Evolutionary conservation across 1,140 invertebrate genomes (phyloP).

Genomic region (Leucophenga varia): DNA sequence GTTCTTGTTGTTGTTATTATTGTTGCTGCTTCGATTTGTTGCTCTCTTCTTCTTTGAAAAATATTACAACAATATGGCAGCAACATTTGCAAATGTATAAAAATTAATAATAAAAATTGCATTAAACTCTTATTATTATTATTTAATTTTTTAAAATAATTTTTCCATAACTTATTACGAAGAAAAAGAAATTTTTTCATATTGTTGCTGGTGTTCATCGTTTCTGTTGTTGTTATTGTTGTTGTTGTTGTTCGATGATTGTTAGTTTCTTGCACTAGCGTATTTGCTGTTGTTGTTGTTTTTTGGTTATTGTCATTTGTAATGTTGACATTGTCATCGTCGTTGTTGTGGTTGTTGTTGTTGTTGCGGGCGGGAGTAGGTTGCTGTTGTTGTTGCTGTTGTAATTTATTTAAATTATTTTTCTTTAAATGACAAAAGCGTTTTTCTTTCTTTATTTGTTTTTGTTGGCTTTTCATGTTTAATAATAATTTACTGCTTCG

Average conservation of each 20-base stretch:
- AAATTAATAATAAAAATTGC: conserved; percentile 20
- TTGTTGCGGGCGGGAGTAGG: conserved; percentile 2
- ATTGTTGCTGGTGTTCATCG: too few relatives aligned
- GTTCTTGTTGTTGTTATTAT: conserved; percentile 2
- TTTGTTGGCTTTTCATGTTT: conserved; percentile 9
- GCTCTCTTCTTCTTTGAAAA: conserved; percentile 19
- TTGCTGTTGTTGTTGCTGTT: neutral
- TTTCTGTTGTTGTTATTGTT: neutral
- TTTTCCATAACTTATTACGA: conserved; percentile 15
- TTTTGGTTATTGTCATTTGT: conserved; percentile 27
- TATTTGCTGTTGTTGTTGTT: conserved; percentile 20
- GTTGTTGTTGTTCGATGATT: neutral
- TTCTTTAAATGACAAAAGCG: conserved; percentile 15
- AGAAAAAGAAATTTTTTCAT: too few relatives aligned
- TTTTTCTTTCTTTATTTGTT: too few relatives aligned
- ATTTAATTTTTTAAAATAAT: conserved; percentile 27
- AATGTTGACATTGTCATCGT: conserved; percentile 14
- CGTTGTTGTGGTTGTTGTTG: conserved; percentile 4
- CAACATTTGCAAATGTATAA: conserved; percentile 17
- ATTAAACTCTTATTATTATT: too few relatives aligned
- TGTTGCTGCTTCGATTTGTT: conserved; percentile 11
- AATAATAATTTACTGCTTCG: too few relatives aligned
- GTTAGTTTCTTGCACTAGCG: too few relatives aligned
- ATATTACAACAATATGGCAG: conserved; percentile 24
- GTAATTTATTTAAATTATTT: conserved; percentile 1